Evolutionary conservation across 2,113 vertebrate genomes (phyloP), one percentile per base, ranked within the genome.

Genomic region (Callorhinus ursinus): DNA sequence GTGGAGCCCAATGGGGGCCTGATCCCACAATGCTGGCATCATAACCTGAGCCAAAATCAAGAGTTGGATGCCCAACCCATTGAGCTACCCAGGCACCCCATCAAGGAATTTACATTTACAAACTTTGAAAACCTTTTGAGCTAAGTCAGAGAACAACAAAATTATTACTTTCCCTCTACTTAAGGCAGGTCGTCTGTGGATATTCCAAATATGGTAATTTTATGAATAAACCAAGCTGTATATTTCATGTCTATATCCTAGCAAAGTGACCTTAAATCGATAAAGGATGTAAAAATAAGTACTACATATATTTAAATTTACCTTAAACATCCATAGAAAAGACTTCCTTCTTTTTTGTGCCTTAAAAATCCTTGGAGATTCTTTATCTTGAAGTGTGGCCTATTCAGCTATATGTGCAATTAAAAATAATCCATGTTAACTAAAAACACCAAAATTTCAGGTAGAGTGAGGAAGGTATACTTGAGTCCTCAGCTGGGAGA

Each of bases 281-380:
- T 46, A 88, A 85, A 63, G 24, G 19, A 4, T 67, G 0, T 94
- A 94, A 88, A 96, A 76, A 59, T 90, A 88, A 90, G 4, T 65
- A 74, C 21, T 94, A 74, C 1, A 33, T 84, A 82, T 57, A 86
- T 96, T 89, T 86, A 92, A 92, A 71, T 94, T 63, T 86, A 83
- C 1, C 13, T 51, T 69, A 83, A 90, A 65, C 59, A 65, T 77
- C 13, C 59, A 26, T 87, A 42, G 51, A 26, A 94, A 97, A 42
- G 39, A 49, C 21, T 53, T 84, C 7, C 6, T 90, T 88, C 4
- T 94, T 71, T 94, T 71, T 14, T 24, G 63, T 72, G 7, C 42
- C 24, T 92, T 86, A 46, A 82, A 88, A 76, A 77, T 71, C 9
- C 61, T 69, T 86, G 16, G 61, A 69, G 74, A 83, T 49, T 69